Evolutionary conservation across 1,140 invertebrate species (phyloP).

Genomic region (Orussus abietinus): DNA sequence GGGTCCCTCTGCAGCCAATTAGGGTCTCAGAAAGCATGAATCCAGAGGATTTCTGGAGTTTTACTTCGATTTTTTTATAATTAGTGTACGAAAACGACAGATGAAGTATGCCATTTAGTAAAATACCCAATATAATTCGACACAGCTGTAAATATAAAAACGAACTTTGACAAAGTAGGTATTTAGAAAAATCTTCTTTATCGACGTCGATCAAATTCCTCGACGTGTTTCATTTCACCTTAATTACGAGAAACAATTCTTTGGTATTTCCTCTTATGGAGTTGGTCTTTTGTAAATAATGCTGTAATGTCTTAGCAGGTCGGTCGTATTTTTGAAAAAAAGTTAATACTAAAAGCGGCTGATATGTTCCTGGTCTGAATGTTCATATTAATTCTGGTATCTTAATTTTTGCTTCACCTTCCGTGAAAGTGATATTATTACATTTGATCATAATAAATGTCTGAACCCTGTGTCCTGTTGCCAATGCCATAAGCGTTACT

Average conservation of each 20-base stretch:
- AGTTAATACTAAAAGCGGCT: conserved; percentile 5
- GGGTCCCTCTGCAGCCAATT: too few species aligned
- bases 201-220: too few species aligned
- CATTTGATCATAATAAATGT: conserved; percentile 13
- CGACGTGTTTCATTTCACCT: too few species aligned
- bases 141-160: too few species aligned
- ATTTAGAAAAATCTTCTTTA: too few species aligned
- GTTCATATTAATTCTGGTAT: conserved; percentile 15
- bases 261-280: conserved; percentile 2
- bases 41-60: too few species aligned
- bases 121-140: too few species aligned
- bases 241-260: conserved; percentile 12
- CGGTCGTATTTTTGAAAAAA: conserved; percentile 9
- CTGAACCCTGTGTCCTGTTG: conserved; percentile 15
- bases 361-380: not conserved
- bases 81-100: too few species aligned
- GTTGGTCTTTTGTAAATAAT: conserved; percentile 6
- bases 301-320: conserved; percentile 1
- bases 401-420: conserved; percentile 5
- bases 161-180: too few species aligned
- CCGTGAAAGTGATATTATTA: conserved; percentile 7
- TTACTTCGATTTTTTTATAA: too few species aligned
- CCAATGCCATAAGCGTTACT: conserved; percentile 12
- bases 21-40: too few species aligned
- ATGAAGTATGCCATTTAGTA: too few species aligned